Percentiles rank a stretch among this genome's conserved stretches.
These are phyloP conservation scores for Catocala fraxini DNA, from an alignment of 2,888 invertebrate species.

Conservation along the genomic window DNA sequence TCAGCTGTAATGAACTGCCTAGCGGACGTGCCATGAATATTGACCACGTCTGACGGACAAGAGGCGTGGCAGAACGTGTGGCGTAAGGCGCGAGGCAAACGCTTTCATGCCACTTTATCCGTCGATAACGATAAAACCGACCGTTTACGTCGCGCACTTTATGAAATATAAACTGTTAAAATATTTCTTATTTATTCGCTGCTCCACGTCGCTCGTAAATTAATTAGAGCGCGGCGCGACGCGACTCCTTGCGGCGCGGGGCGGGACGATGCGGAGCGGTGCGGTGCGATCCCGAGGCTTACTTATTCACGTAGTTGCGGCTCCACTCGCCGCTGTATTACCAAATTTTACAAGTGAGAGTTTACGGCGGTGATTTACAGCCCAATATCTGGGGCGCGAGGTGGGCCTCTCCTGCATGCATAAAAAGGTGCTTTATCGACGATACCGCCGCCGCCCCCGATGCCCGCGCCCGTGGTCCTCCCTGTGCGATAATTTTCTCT, in stretches of 20 bases:
- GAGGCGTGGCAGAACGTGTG: too few species aligned
- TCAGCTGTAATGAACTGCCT: too few species aligned
- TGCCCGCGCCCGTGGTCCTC: conserved; percentile 4
- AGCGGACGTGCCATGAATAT: too few species aligned
- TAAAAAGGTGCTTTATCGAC: conserved; percentile 57
- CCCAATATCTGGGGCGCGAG: conserved; percentile 52
- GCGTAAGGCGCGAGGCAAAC: too few species aligned
- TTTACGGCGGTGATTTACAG: conserved; percentile 58
- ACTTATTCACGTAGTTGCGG: conserved; percentile 14
- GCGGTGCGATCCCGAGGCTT: background rate
- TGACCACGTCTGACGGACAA: too few species aligned
- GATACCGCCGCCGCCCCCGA: conserved; percentile 24
- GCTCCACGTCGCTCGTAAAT: conserved; percentile 46
- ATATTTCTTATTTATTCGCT: conserved; percentile 45
- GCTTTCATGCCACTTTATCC: background rate
- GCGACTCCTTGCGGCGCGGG: conserved; percentile 4
- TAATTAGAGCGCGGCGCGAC: conserved; percentile 41
- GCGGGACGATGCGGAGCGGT: background rate
- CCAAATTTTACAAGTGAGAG: conserved; percentile 48
- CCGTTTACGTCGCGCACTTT: conserved; percentile 33
- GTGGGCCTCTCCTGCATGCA: conserved; percentile 52
- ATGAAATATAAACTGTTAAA: conserved; percentile 54
- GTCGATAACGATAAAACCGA: conserved; percentile 44
- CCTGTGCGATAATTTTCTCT: conserved; percentile 10
- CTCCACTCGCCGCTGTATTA: conserved; percentile 22